These are phyloP conservation scores for Sphenodon punctatus DNA, from an alignment of 2,797 vertebrate species.

Conservation along the genomic window DNA sequence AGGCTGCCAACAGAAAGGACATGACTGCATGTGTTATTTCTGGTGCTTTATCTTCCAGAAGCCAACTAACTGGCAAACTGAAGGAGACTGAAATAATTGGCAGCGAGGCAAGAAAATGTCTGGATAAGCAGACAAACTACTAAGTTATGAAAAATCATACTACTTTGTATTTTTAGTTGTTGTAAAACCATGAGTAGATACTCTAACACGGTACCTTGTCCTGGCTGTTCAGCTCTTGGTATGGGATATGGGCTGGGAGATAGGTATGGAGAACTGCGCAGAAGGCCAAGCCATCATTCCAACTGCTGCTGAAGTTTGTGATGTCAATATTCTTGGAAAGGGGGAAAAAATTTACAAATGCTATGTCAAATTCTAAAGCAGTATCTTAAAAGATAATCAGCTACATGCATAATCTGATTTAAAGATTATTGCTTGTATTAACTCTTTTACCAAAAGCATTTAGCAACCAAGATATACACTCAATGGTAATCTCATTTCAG, in stretches of 20 bases:
- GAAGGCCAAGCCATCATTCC: conserved; percentile 97
- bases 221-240: conserved; percentile 91
- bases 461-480: background rate
- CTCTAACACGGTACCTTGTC: conserved; percentile 86
- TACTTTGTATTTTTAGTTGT: no score
- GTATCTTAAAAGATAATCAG: background rate
- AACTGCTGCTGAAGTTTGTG: conserved; percentile 99
- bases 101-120: no score
- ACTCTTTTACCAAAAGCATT: background rate
- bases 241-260: conserved; percentile 95
- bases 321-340: conserved; percentile 92
- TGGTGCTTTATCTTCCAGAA: no score
- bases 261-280: conserved; percentile 96
- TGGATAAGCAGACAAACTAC: no score
- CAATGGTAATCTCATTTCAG: background rate
- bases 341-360: background rate
- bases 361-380: background rate
- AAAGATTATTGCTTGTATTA: background rate
- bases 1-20: no score
- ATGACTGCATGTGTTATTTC: no score
- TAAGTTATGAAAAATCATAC: no score
- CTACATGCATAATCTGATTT: no score
- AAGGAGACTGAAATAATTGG: no score
- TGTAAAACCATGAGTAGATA: no score
- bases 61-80: no score